Conservation (phyloP, 2,888 invertebrate genomes). For the Pammene fasciana region DNA sequence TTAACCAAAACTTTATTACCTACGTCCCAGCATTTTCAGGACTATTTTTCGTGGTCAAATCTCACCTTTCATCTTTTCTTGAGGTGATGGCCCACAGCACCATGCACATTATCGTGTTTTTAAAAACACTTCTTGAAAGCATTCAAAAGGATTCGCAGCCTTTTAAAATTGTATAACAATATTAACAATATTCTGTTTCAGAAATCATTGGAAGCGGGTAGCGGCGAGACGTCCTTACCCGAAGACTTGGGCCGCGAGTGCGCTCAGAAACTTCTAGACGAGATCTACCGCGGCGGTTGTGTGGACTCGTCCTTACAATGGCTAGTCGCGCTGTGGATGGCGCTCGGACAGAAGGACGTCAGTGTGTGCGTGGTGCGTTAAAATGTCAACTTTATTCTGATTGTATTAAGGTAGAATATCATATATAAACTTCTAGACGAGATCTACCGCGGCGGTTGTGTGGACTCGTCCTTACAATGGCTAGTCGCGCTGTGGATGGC, state of each 20-base stretch:
- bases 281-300: conserved; percentile 95
- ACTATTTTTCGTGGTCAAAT: no score
- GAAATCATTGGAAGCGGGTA: conserved; percentile 72
- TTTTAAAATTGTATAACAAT: no score
- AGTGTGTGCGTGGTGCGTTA: conserved; percentile 87
- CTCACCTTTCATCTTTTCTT: no score
- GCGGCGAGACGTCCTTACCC: conserved; percentile 88
- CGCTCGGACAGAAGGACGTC: conserved; percentile 96
- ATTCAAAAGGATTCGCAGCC: no score
- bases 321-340: conserved; percentile 95
- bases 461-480: conserved; percentile 94
- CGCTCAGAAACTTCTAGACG: conserved; percentile 92
- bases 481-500: conserved; percentile 96
- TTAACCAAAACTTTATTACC: no score
- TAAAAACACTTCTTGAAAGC: no score
- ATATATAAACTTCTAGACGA: conserved; percentile 88
- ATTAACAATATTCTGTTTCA: conserved; percentile 44
- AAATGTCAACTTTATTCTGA: not conserved
- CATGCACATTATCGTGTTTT: no score
- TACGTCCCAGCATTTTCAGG: no score
- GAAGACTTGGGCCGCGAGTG: conserved; percentile 95
- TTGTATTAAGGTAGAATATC: no score
- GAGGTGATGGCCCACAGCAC: no score
- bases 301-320: conserved; percentile 95
- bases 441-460: conserved; percentile 94